A percentile compares a stretch with the other conserved stretches of the same genome.
phyloP scores from a whole-genome alignment of 1,140 invertebrate genomes.

The Agraylea sexmaculata region DNA sequence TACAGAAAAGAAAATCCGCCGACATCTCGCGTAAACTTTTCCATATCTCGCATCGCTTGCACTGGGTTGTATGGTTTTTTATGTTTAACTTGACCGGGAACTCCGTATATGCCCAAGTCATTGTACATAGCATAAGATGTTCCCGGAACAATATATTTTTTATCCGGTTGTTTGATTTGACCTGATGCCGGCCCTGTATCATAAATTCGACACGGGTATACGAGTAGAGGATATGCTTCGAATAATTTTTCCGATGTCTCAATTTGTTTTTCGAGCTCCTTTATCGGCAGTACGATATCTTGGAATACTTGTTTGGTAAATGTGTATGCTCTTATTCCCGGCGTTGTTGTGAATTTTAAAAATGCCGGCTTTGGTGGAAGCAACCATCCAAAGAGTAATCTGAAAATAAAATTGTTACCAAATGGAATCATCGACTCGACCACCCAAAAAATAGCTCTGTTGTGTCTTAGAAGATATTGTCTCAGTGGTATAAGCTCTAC shows the following conservation, averaged over 20 bases:
- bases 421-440: constrained; percentile 73
- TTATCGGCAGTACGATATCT: constrained; percentile 69
- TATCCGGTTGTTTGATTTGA: constrained; percentile 41
- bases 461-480: constrained; percentile 72
- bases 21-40: constrained; percentile 44
- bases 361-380: constrained; percentile 73
- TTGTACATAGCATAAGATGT: constrained; percentile 57
- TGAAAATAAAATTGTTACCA: constrained; percentile 68
- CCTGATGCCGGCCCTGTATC: constrained; percentile 60
- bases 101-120: constrained; percentile 70
- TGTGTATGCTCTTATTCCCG: constrained; percentile 64
- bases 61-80: constrained; percentile 43
- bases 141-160: constrained; percentile 49
- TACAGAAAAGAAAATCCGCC: constrained; percentile 58
- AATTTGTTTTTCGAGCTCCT: constrained; percentile 52
- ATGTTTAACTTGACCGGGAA: constrained; percentile 49
- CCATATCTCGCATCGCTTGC: constrained; percentile 37
- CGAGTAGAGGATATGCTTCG: constrained; percentile 68
- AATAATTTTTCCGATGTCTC: constrained; percentile 52
- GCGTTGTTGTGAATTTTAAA: constrained; percentile 69
- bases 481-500: constrained; percentile 65
- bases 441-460: constrained; percentile 73
- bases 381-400: constrained; percentile 64
- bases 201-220: constrained; percentile 68
- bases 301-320: constrained; percentile 73